phyloP scores from a whole-genome alignment of 1,140 invertebrate species.

The Hyposmocoma kahamanoa region DNA sequence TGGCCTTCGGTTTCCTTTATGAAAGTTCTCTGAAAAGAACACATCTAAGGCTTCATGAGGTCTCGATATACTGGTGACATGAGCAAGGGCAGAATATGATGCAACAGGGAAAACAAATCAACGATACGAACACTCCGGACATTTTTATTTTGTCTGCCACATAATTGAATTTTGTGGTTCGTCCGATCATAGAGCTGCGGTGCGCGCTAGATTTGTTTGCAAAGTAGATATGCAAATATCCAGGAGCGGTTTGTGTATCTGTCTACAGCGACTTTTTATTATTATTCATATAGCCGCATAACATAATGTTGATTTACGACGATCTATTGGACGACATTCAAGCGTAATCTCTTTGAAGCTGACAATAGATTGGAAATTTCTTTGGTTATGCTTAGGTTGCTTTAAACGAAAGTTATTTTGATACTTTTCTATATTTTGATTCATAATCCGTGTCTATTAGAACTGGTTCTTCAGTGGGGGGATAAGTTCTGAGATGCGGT shows the following conservation, averaged over 20 bases:
- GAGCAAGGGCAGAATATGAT: conserved; percentile 10
- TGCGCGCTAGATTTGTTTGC: conserved; percentile 32
- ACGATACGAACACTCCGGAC: conserved; percentile 42
- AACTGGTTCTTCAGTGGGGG: background rate
- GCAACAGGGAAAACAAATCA: conserved; percentile 47
- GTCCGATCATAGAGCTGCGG: conserved; percentile 38
- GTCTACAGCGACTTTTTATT: conserved; percentile 1
- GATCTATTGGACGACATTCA: no score
- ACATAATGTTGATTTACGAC: no score
- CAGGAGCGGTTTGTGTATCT: conserved; percentile 12
- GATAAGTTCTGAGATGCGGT: background rate
- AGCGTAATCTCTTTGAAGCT: no score
- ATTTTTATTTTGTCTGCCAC: conserved; percentile 66
- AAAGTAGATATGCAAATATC: conserved; percentile 21
- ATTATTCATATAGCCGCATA: no score
- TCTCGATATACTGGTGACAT: conserved; percentile 23
- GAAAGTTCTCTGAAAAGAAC: conserved; percentile 1
- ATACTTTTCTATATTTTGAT: no score
- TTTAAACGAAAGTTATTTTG: no score
- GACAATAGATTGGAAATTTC: no score
- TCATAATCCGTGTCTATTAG: no score
- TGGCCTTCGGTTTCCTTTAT: conserved; percentile 12
- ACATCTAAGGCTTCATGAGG: conserved; percentile 1
- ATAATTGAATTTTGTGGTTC: conserved; percentile 67
- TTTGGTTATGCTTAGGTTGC: no score